phyloP scores from a whole-genome alignment of 2,113 vertebrate genomes.

The Sturnira hondurensis region DNA sequence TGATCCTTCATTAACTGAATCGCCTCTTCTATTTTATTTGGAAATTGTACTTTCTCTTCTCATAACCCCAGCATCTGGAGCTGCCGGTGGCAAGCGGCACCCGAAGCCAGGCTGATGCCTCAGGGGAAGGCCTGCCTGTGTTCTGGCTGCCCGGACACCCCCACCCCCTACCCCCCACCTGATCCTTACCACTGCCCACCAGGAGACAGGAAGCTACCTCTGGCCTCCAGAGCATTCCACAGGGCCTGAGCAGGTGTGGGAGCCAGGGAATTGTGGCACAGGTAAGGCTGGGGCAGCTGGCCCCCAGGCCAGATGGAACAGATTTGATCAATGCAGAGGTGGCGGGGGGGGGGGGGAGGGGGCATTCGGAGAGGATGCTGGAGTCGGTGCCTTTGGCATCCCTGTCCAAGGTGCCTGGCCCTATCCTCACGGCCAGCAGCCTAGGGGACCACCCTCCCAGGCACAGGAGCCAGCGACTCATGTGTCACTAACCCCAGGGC shows the following conservation, averaged over 20 bases:
- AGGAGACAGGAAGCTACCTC: conserved; percentile 35
- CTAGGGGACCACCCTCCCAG: not conserved
- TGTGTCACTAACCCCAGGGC: not conserved
- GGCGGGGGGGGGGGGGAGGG: accelerated
- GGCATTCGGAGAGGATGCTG: too few species aligned
- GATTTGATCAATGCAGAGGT: accelerated
- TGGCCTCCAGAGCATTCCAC: conserved; percentile 10
- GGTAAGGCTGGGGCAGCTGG: conserved; percentile 24
- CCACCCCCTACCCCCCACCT: not conserved
- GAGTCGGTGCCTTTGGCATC: not conserved
- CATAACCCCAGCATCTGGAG: conserved; percentile 75
- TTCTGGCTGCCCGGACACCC: conserved; percentile 50
- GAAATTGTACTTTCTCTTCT: conserved; percentile 78
- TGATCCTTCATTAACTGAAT: conserved; percentile 84
- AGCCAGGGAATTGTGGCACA: not conserved
- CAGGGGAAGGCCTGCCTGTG: conserved; percentile 59
- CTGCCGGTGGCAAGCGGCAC: not conserved
- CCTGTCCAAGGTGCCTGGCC: too few species aligned
- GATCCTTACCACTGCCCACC: not conserved
- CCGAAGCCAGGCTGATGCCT: conserved; percentile 63
- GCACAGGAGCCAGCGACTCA: not conserved
- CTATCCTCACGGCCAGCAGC: not conserved
- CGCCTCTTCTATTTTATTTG: conserved; percentile 78
- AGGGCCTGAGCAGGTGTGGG: conserved; percentile 41
- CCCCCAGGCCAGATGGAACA: not conserved